Percentiles rank a stretch among this genome's conserved stretches.
Evolutionary conservation across 1,140 invertebrate species (phyloP).

Genomic region (Mycetomoellerius zeteki): DNA sequence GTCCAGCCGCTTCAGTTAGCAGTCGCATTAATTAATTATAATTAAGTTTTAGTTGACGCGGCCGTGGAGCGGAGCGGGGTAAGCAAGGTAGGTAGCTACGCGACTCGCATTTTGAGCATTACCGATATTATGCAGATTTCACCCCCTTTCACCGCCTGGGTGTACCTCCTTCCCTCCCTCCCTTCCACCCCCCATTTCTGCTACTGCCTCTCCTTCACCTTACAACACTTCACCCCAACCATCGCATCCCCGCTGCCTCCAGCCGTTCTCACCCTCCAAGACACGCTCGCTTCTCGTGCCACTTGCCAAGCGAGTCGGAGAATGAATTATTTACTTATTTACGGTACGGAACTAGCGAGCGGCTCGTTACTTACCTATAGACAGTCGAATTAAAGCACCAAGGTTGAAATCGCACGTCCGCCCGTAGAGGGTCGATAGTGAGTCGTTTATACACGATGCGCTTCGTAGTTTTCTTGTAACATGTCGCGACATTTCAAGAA

Average conservation of each 20-base stretch:
- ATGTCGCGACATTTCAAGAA: not conserved
- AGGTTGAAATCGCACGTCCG: slow-evolving; percentile 18
- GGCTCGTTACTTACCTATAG: slow-evolving; percentile 54
- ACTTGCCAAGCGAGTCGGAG: slow-evolving; percentile 79
- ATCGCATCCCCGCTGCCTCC: slow-evolving; percentile 24
- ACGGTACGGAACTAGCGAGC: slow-evolving; percentile 76
- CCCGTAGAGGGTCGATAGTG: not conserved
- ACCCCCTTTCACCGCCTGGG: slow-evolving; percentile 11
- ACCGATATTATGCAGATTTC: slow-evolving; percentile 87
- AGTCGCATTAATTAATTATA: slow-evolving; percentile 92
- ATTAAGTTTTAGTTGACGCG: slow-evolving; percentile 93
- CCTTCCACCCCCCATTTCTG: slow-evolving; percentile 41
- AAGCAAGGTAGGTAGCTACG: slow-evolving; percentile 82
- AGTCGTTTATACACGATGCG: not conserved
- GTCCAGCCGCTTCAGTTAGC: slow-evolving; percentile 82
- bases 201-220: slow-evolving; percentile 55
- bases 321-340: slow-evolving; percentile 86
- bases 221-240: slow-evolving; percentile 34
- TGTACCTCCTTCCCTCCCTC: slow-evolving; percentile 21
- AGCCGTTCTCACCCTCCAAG: slow-evolving; percentile 46
- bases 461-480: not conserved
- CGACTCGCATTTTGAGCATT: slow-evolving; percentile 86
- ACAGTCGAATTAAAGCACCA: slow-evolving; percentile 54
- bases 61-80: slow-evolving; percentile 82
- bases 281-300: slow-evolving; percentile 70